Evolutionary conservation across 1,140 invertebrate genomes (phyloP), one percentile per base, ranked within the genome.

Genomic region (Nephila pilipes): DNA sequence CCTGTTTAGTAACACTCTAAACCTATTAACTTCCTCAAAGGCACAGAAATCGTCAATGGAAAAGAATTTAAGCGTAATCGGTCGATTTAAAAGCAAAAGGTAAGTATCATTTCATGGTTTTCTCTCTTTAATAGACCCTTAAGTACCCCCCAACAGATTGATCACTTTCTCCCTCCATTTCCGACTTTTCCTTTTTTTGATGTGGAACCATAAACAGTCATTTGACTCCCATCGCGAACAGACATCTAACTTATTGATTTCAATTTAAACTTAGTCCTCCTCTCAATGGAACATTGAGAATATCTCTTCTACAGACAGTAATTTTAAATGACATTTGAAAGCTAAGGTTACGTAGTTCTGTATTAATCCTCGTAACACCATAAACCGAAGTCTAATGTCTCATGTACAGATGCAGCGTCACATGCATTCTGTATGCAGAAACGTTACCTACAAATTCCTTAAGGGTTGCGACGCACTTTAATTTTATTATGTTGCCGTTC

Each of bases 401-500:
- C 38, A 57, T 90, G 36, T 69, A 29, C 65, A 90, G 69, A 90
- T 80, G 25, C 75, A 80, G n/a, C 25, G n/a, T 29, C 88, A n/a
- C n/a, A 90, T 90, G 88, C 65, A 90, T 90, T 36, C 88, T 80
- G 22, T 90, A 69, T 75, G 69, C 69, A n/a, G 22, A 69, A 57
- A 90, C 65, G 25, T 16, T 25, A 29, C 54, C 38, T 90, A 57
- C 46, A 22, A 65, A 90, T 90, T 90, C 60, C 88, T 57, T 80
- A 65, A 38, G 46, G 87, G n/a, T n/a, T n/a, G n/a, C 80, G 55
- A 10, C 88, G 46, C 69, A 38, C 75, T 90, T 90, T 90, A 90
- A 90, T 90, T 90, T 90, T 90, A 90, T 90, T 90, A 90, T 90
- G 80, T 90, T 90, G 88, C 88, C 58, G 88, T 90, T 55, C 88